Conservation (phyloP, 2,888 invertebrate genomes). For the Arge pagana region DNA sequence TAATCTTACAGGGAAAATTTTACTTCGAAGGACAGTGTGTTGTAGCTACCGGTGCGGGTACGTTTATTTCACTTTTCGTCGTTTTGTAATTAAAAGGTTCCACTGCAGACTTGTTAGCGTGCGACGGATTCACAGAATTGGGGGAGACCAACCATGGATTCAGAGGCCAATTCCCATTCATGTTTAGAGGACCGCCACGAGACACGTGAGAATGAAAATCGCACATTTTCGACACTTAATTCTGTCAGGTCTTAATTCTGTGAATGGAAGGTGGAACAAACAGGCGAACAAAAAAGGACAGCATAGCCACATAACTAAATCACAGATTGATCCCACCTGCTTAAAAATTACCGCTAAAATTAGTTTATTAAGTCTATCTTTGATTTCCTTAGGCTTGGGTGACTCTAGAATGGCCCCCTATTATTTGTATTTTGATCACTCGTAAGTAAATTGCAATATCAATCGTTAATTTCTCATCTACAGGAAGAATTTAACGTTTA, state of each 20-base stretch:
- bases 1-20: too few species aligned
- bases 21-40: too few species aligned
- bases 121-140: constrained; percentile 45
- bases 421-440: constrained; percentile 31
- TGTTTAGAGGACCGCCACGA: background rate
- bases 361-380: constrained; percentile 53
- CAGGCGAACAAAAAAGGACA: background rate
- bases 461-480: constrained; percentile 29
- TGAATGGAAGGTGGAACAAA: background rate
- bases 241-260: background rate
- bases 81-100: background rate
- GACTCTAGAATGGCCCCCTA: constrained; percentile 51
- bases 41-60: too few species aligned
- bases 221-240: background rate
- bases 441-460: constrained; percentile 25
- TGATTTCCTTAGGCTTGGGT: constrained; percentile 56
- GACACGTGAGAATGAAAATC: background rate
- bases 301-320: constrained; percentile 48
- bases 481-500: constrained; percentile 29
- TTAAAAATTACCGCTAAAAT: constrained; percentile 46
- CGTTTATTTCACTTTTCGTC: background rate
- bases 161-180: constrained; percentile 28
- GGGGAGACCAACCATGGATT: constrained; percentile 52
- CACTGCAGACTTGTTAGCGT: constrained; percentile 48
- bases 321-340: constrained; percentile 49